Percentiles rank a stretch among this genome's conserved stretches.
Conservation (phyloP, 2,888 invertebrate species). For the Serripes groenlandicus region DNA sequence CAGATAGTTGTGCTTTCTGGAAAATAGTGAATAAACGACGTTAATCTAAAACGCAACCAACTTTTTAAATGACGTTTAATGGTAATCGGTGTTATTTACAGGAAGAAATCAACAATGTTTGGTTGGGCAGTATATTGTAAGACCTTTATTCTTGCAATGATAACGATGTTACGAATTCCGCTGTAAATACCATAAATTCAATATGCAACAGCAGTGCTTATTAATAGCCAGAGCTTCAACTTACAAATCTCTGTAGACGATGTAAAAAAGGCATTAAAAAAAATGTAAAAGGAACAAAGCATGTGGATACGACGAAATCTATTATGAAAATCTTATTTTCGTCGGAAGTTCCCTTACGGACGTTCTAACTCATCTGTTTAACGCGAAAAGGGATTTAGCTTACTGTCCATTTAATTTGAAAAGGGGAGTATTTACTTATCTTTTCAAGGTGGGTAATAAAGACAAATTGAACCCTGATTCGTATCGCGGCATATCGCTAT, state of each 20-base stretch:
- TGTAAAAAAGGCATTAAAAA: neutral
- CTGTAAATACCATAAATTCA: neutral
- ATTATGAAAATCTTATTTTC: neutral
- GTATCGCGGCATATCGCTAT: slow-evolving; percentile 1
- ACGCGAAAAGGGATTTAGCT: neutral
- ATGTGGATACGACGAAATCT: neutral
- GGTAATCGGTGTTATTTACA: neutral
- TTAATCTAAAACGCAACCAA: neutral
- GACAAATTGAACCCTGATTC: neutral
- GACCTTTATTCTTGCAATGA: neutral
- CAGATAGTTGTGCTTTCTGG: slow-evolving; percentile 3
- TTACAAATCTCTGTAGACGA: neutral
- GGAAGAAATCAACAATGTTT: neutral
- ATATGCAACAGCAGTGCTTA: neutral
- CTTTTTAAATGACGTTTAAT: neutral
- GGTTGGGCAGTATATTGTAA: no score
- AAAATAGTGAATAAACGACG: neutral
- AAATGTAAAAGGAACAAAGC: neutral
- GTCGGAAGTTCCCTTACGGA: neutral
- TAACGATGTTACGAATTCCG: neutral
- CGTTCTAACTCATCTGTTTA: neutral
- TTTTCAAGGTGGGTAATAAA: slow-evolving; percentile 3
- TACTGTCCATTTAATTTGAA: neutral
- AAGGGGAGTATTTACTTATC: neutral
- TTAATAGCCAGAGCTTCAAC: neutral